Percentiles rank a stretch among this genome's conserved stretches.
phyloP scores from a whole-genome alignment of 2,113 vertebrate species.

The Petrocephalus zakoni region DNA sequence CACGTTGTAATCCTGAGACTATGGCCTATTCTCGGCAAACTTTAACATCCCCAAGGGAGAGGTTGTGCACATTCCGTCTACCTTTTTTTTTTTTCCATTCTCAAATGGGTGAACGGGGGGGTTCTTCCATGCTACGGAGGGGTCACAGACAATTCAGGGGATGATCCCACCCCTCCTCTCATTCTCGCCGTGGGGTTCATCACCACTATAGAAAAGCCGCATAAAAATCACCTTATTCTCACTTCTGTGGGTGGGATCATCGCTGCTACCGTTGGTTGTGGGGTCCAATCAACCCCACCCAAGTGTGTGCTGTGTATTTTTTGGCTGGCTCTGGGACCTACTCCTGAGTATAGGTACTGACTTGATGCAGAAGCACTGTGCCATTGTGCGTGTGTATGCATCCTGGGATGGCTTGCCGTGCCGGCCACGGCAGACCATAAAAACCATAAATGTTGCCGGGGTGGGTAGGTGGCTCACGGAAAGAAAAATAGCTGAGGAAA shows the following conservation, averaged over 20 bases:
- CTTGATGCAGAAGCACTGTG: neutral
- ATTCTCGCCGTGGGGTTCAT: neutral
- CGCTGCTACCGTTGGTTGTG: neutral
- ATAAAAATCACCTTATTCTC: neutral
- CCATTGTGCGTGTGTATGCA: neutral
- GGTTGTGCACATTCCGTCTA: neutral
- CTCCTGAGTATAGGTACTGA: neutral
- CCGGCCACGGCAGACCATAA: neutral
- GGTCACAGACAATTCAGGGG: neutral
- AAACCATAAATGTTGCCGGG: neutral
- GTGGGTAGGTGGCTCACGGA: neutral
- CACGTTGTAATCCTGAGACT: neutral
- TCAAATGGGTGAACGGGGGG: neutral
- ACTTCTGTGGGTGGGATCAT: neutral
- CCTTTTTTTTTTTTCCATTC: neutral
- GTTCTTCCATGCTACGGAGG: neutral
- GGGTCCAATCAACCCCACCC: neutral
- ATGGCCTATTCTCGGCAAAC: neutral
- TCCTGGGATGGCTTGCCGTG: neutral
- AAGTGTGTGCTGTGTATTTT: neutral
- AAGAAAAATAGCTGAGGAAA: neutral
- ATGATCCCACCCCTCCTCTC: neutral
- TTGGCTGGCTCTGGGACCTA: neutral
- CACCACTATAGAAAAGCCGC: neutral
- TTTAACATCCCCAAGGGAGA: neutral